These are phyloP conservation scores for Belgica antarctica DNA, from an alignment of 2,888 invertebrate species.

Conservation along the genomic window DNA sequence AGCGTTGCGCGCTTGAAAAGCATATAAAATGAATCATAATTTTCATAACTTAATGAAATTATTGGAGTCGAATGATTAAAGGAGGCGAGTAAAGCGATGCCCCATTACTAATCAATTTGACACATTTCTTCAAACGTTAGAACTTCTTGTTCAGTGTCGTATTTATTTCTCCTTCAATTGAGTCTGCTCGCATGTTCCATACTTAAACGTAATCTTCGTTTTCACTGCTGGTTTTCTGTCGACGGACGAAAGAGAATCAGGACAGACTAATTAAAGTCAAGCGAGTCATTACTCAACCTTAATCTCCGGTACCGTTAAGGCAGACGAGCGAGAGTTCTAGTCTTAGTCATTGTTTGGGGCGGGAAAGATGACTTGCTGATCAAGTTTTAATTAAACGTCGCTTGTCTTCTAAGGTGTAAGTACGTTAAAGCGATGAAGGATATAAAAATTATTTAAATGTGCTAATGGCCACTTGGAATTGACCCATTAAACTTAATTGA, in stretches of 20 bases:
- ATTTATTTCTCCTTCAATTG: not conserved
- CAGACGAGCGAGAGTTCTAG: not conserved
- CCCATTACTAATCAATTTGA: slow-evolving; percentile 22
- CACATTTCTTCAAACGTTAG: slow-evolving; percentile 13
- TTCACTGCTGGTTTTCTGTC: too few relatives aligned
- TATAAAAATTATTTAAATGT: slow-evolving; percentile 26
- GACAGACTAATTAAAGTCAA: slow-evolving; percentile 42
- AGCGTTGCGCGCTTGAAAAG: not conserved
- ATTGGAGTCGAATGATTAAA: not conserved
- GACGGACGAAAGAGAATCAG: too few relatives aligned
- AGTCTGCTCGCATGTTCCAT: slow-evolving; percentile 24
- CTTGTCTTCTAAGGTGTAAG: not conserved
- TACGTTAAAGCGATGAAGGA: not conserved
- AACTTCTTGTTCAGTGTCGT: too few relatives aligned
- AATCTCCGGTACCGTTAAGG: slow-evolving; percentile 37
- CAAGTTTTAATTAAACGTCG: slow-evolving; percentile 19
- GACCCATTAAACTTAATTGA: slow-evolving; percentile 42
- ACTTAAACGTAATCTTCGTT: slow-evolving; percentile 24
- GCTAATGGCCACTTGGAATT: slow-evolving; percentile 37
- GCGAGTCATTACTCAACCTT: slow-evolving; percentile 40
- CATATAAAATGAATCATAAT: slow-evolving; percentile 14
- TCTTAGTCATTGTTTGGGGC: slow-evolving; percentile 16
- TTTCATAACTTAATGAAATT: slow-evolving; percentile 39
- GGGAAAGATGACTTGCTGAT: slow-evolving; percentile 13
- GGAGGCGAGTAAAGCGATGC: not conserved